A percentile compares a stretch with the other conserved stretches of the same genome.
Conservation (phyloP, 2,797 vertebrate species). For the Poeciliopsis presidionis region DNA sequence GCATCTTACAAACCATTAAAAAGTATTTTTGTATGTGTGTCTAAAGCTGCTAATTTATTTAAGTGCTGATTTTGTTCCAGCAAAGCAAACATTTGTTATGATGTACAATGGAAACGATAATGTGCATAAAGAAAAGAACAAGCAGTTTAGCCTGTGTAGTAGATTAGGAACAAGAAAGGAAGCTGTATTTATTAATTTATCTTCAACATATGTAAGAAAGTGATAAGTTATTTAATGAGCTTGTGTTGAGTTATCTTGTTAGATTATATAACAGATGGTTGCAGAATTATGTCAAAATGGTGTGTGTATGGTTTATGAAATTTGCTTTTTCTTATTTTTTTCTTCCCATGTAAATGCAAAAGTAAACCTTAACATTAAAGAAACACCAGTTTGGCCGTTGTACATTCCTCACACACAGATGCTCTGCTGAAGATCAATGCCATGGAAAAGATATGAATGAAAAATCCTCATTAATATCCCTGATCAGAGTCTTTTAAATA, state of each 20-base stretch:
- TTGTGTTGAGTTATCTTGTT: conserved; percentile 26
- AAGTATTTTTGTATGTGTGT: conserved; percentile 66
- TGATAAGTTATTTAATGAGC: conserved; percentile 32
- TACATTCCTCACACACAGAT: conserved; percentile 21
- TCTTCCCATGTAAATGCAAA: conserved; percentile 23
- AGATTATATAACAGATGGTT: conserved; percentile 36
- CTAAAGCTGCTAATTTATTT: conserved; percentile 58
- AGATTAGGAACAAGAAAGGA: conserved; percentile 32
- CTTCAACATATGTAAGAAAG: conserved; percentile 32
- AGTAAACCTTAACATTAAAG: background rate
- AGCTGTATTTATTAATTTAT: conserved; percentile 28
- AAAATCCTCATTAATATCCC: conserved; percentile 21
- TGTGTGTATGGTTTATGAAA: conserved; percentile 33
- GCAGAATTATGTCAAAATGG: conserved; percentile 25
- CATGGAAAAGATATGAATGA: conserved; percentile 20
- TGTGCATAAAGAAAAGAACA: conserved; percentile 19
- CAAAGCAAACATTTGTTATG: conserved; percentile 22
- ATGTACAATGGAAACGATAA: conserved; percentile 34
- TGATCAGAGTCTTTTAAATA: conserved; percentile 41
- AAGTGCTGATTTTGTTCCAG: conserved; percentile 57
- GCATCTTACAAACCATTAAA: conserved; percentile 39
- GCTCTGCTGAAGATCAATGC: conserved; percentile 22
- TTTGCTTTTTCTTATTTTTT: conserved; percentile 2
- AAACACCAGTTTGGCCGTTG: conserved; percentile 10
- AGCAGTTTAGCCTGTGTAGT: conserved; percentile 37